Evolutionary conservation across 23 tunicate species (phyloP), one percentile per base, ranked within the genome.

Genomic region (Styela plicata): DNA sequence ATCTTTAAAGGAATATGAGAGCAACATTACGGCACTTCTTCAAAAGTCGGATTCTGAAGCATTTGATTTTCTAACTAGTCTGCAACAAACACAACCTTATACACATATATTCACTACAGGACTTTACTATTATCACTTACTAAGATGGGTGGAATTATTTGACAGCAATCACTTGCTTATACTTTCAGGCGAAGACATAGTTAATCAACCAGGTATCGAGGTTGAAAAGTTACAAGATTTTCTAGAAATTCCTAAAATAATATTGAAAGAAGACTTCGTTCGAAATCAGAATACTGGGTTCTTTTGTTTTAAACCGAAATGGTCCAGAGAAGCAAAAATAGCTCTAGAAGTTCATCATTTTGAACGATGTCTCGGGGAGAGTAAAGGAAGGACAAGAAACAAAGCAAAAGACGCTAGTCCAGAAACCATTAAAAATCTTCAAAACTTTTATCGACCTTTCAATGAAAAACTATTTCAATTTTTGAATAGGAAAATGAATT

Each of bases 281-380:
- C 71, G 71, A 1, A 67, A 67, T 67, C n/a, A 27, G 24, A 29
- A 67, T 16, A 67, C 71, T 67, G 71, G 71, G 22, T 67, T 67
- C 31, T 67, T 67, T 22, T 67, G 71, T 29, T 29, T 67, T 16
- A 27, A 67, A 0, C 1, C 71, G 22, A 67, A 67, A 1, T 67
- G 30, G 31, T 67, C 71, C 22, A 67, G 31, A 16, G 71, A 67
- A 67, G 71, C 1, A 0, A 67, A 67, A 25, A 67, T 18, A 27
- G 19, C 31, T 22, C 19, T 29, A 16, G 22, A 1, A 25, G 24
- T 44, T 7, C 13, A 44, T 44, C 57, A 44, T 44, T 13, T 5
- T 13, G 57, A 44, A 44, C 7, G 0, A 67, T 67, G 71, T 24
- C 71, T 67, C 30, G 24, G 17, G 16, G 24, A 67, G 22, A 67